Base-by-base conservation (phyloP, 2,888 invertebrate genomes). In the Eumerus sabulonum region DNA sequence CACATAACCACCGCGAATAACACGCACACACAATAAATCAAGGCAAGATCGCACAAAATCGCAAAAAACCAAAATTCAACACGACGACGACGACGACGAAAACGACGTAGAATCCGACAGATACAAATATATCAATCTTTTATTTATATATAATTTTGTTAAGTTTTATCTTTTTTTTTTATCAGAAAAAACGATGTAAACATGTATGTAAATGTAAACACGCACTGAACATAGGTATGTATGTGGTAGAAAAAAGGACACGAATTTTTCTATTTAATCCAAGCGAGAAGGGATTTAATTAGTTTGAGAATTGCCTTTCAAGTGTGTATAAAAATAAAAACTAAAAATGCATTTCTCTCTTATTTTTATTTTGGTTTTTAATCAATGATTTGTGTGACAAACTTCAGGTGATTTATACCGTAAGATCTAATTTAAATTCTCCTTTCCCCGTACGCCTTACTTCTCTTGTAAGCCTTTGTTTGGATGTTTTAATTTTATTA, bases 51-150 rank as follows among this genome's bases (percentile, higher is more conserved):
- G n/a, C 45, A 64, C 51, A 53, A 19, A 38, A 44, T 27, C 7
- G 19, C 12, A 35, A 2, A 19, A 54, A 11, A 27, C 54, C n/a
- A n/a, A 38, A 27, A 27, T 27, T 27, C 44, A 17, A 59, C 64
- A 48, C 14, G 47, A 16, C 38, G 67, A 60, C 14, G 47, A 16
- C 38, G 67, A 60, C 27, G 27, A 27, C 44, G 64, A 48, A 53
- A 35, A 70, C 72, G 67, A 38, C 56, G 59, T 54, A 42, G 18
- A 76, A 44, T 66, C 13, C 71, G 56, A 60, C 50, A 44, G 35
- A 53, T 18, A 50, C 48, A 48, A 45, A 13, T 18, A 14, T 19
- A 4, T 27, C 7, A n/a, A n/a, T 27, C 27, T 27, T 27, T 27
- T 27, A 4, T 27, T 27, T 27, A 7, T 7, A 27, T n/a, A 27